Evolutionary conservation across 2,113 vertebrate genomes (phyloP).

Genomic region (Tragelaphus buxtoni): DNA sequence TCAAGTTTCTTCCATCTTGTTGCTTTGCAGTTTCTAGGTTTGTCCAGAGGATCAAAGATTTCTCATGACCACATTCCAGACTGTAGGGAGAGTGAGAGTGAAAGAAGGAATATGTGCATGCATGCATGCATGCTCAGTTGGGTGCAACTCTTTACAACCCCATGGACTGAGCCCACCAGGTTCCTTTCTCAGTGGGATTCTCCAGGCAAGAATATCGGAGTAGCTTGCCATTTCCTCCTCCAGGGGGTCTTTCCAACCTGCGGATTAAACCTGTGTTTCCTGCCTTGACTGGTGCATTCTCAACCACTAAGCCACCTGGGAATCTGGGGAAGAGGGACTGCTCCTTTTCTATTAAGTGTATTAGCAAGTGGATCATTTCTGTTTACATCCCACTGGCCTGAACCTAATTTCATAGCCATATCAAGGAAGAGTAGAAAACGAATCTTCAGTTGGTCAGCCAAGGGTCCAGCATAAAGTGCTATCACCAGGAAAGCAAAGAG

Average conservation of each 20-base stretch:
- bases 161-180: background rate
- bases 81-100: background rate
- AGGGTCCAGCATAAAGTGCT: background rate
- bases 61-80: background rate
- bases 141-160: background rate
- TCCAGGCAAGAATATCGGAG: background rate
- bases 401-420: background rate
- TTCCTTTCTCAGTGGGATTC: background rate
- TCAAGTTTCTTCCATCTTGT: background rate
- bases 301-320: background rate
- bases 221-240: background rate
- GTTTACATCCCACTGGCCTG: background rate
- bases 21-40: background rate
- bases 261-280: background rate
- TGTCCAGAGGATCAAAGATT: background rate
- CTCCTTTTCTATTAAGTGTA: background rate
- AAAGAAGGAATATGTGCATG: background rate
- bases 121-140: background rate
- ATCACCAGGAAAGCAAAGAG: background rate
- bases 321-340: rapidly evolving
- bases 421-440: background rate
- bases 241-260: background rate
- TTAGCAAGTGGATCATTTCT: background rate
- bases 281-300: background rate
- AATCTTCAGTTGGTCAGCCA: background rate